Conservation (phyloP, 2,113 vertebrate species). For the Dolichotis patagonum region DNA sequence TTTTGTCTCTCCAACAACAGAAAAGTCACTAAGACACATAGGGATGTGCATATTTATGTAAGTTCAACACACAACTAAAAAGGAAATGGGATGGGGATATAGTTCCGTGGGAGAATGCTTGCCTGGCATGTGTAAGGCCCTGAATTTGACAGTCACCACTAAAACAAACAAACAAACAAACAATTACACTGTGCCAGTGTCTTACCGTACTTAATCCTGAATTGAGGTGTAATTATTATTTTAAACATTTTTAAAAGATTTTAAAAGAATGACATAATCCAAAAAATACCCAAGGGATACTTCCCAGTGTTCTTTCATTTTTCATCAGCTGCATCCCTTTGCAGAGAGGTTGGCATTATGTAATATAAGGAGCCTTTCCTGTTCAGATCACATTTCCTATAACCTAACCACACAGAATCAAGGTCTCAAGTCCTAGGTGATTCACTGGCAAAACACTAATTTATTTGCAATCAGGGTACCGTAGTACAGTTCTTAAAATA, state of each 20-base stretch:
- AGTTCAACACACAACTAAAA: slow-evolving; percentile 29
- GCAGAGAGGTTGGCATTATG: neutral
- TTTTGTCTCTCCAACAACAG: neutral
- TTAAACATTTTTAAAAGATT: neutral
- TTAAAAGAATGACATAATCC: neutral
- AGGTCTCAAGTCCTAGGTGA: neutral
- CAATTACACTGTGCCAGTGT: neutral
- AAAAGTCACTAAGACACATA: neutral
- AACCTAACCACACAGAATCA: neutral
- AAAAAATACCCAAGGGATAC: neutral
- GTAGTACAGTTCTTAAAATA: slow-evolving; percentile 11
- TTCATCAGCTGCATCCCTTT: neutral
- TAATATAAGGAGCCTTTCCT: neutral
- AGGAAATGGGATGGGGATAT: neutral
- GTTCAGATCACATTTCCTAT: neutral
- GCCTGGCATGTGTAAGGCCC: neutral
- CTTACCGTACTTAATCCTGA: neutral
- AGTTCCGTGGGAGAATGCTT: neutral
- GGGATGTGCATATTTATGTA: neutral
- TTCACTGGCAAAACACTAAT: neutral
- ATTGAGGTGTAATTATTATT: neutral
- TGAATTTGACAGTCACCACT: neutral
- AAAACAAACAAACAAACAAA: too few relatives aligned
- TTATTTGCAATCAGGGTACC: slow-evolving; percentile 30
- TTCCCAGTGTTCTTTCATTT: neutral